Base-by-base conservation (phyloP, 2,888 invertebrate species). In the Ariolimax columbianus region DNA sequence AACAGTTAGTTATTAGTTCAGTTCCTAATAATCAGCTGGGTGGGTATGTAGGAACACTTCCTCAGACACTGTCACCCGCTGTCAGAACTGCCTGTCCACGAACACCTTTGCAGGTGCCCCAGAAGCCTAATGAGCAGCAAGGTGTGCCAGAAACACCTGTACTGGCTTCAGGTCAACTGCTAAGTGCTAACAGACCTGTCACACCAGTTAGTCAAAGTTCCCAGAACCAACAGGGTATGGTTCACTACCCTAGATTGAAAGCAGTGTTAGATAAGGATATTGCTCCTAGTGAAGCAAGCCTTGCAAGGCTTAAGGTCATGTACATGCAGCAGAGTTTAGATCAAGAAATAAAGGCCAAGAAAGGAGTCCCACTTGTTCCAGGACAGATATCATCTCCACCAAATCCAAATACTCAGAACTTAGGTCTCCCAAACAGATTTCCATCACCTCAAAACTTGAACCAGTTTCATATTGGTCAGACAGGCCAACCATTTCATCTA, bases 311-410 rank as follows among this genome's bases (percentile, higher is more conserved):
- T 17, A 59, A 43, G 40, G 85, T 85, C 23, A 43, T 66, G 85
- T 59, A 82, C 47, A 85, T 85, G 85, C 85, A 85, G 51, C 73
- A 82, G 66, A 82, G 40, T 47, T 38, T 85, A 36, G 85, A 85
- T 30, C 33, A 70, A 77, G 82, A 82, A 36, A 85, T 85, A 30
- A 77, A 19, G 72, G 85, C 85, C 11, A 85, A 78, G 47, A 85
- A 82, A 59, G 82, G 85, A 19, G 19, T 23, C 33, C 38, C 36
- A 38, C 4, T 23, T 19, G 40, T 63, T 26, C 77, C 40, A 33
- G 77, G 30, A 9, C 55, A 51, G 33, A 9, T 36, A 11, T 51
- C 55, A 19, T 36, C 55, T 72, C 55, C 51, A 36, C 51, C 33
- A 47, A 43, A 63, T 47, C 40, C 36, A 23, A 38, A 38, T n/a